Base-by-base conservation (phyloP, 2,888 invertebrate genomes). In the Chloroclystis v-ata region DNA sequence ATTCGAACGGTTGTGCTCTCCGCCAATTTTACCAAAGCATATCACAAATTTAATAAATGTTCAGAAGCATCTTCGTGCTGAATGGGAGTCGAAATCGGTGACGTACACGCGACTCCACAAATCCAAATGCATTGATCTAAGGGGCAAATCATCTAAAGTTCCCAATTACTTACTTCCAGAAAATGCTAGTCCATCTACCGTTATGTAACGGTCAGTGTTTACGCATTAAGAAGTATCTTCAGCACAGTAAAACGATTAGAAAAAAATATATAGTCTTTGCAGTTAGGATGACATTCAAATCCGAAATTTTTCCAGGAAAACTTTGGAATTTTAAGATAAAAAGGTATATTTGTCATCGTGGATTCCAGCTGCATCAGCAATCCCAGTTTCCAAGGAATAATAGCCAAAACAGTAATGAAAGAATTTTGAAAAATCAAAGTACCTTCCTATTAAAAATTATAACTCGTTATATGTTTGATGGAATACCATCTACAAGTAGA, bases 41-140 rank as follows among this genome's bases (percentile, higher is more conserved):
- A 72, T 84, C 37, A 61, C 63, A 47, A 72, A 77, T 37, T 61
- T 85, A 11, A 61, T 76, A 43, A 69, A 63, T 56, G 65, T 72
- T 49, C 81, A 82, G 49, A 63, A 69, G 56, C 62, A 49, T 30
- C 59, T 75, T 26, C 65, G 56, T 28, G 53, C 59, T 37, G 74
- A 76, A 59, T 69, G 70, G 20, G 72, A 71, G 26, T 57, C 65
- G 33, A 68, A 64, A 29, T 61, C 74, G 32, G 62, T 73, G 42
- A 60, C 71, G 1, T 74, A 65, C 50, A 72, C 66, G 65, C 74
- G 74, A 66, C 55, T 74, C 47, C 59, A 70, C 42, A 73, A 69
- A 59, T 63, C 59, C 50, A 53, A 61, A 37, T 54, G 52, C 39
- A 57, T 52, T 59, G 55, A 51, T 43, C 52, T 60, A 13, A 50